phyloP scores from a whole-genome alignment of 1,140 invertebrate species.

The Brachionus paranguensis region DNA sequence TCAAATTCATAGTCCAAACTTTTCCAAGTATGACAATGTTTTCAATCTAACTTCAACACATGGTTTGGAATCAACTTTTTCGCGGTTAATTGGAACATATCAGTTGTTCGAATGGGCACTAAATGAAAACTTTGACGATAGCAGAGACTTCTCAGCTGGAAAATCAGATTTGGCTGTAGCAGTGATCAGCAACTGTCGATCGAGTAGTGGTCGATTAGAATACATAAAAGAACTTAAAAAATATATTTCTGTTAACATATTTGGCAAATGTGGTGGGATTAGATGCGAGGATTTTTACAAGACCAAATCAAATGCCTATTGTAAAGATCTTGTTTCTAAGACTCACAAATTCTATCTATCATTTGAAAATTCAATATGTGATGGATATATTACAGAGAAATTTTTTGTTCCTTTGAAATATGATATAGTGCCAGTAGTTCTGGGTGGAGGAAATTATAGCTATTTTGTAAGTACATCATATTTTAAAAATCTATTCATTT shows the following conservation, averaged over 20 bases:
- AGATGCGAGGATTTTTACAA: conserved; percentile 8
- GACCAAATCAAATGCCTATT: neutral
- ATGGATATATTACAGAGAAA: conserved; percentile 47
- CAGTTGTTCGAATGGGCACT: neutral
- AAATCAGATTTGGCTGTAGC: neutral
- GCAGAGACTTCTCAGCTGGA: neutral
- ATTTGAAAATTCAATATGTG: conserved; percentile 47
- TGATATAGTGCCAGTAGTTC: neutral
- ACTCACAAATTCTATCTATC: conserved; percentile 47
- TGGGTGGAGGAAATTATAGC: conserved; percentile 12
- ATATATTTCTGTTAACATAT: conserved; percentile 42
- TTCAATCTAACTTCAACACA: conserved; percentile 47
- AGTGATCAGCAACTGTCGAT: conserved; percentile 41
- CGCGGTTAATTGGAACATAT: neutral
- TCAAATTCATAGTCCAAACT: neutral
- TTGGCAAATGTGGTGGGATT: conserved; percentile 42
- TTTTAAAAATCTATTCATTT: neutral
- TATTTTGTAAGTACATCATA: neutral
- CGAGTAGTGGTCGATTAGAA: conserved; percentile 25
- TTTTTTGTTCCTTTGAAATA: conserved; percentile 43
- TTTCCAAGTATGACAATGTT: conserved; percentile 38
- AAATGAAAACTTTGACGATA: neutral
- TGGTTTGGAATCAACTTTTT: conserved; percentile 44
- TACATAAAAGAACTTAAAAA: conserved; percentile 42
- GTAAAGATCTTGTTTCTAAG: conserved; percentile 36